Evolutionary conservation across 2,888 invertebrate genomes (phyloP), one percentile per base, ranked within the genome.

Genomic region (Amaurobius ferox): DNA sequence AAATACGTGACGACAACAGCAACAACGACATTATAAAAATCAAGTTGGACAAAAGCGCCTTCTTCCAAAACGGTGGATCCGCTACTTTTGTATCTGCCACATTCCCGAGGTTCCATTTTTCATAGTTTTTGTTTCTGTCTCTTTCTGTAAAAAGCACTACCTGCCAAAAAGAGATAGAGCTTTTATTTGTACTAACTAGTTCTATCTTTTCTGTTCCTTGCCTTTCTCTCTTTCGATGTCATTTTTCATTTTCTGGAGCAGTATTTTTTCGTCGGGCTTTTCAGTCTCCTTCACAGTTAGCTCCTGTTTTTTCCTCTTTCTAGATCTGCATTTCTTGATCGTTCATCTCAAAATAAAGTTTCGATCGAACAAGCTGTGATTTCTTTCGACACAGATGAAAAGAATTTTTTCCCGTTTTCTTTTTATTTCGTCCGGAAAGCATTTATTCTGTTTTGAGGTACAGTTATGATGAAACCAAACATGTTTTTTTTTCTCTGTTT

Each of bases 311-410:
- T 72, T 78, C 78, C 67, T 68, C 81, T 39, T 72, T 55, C 23
- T 55, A 1, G 55, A 55, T 55, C 55, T 55, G 23, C 19, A 55
- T 55, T 55, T 55, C 16, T 55, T 23, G 88, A 88, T 80, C 87
- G 72, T 68, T 87, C 85, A 88, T 83, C 86, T 86, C 85, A 77
- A 81, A 85, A 86, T 81, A 87, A 78, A 80, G 66, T 73, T 79
- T 78, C 77, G 88, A 83, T 87, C 86, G 74, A 73, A 79, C 86
- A 67, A 85, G 71, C 87, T 68, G 67, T 74, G 73, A 74, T 55
- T 88, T 89, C 62, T 89, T 89, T 55, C 70, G 89, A 16, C 88
- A 89, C 67, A 61, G 32, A 40, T 23, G 55, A 55, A 55, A 23
- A 55, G 13, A 7, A 2, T 44, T 44, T 55, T 11, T 55, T 23